Evolutionary conservation across 2,113 vertebrate genomes (phyloP).

Genomic region (Egretta garzetta): DNA sequence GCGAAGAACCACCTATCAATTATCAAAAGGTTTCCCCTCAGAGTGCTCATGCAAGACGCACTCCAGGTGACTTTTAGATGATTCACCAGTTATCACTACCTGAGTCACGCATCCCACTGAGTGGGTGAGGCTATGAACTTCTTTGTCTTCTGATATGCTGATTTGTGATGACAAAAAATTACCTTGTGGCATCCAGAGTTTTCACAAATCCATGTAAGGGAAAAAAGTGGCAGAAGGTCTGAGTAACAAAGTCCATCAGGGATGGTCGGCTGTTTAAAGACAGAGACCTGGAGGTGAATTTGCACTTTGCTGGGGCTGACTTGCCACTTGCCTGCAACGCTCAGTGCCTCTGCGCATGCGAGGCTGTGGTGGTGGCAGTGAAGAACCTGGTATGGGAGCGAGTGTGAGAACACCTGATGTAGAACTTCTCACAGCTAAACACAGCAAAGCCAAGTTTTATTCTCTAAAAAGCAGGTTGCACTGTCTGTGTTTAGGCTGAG

Average conservation of each 20-base stretch:
- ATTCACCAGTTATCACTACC: background rate
- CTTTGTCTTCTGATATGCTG: background rate
- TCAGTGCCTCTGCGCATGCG: rapidly evolving
- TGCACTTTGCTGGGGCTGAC: background rate
- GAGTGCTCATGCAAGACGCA: background rate
- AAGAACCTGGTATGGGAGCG: background rate
- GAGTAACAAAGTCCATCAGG: background rate
- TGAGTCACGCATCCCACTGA: slow-evolving; percentile 30
- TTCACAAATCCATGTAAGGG: background rate
- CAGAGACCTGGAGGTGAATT: background rate
- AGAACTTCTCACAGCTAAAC: background rate
- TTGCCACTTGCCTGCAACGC: background rate
- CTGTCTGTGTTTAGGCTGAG: background rate
- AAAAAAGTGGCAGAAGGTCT: background rate
- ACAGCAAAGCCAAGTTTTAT: background rate
- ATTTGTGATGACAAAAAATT: background rate
- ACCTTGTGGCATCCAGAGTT: background rate
- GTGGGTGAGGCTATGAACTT: background rate
- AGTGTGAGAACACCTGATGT: background rate
- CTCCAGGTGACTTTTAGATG: slow-evolving; percentile 7
- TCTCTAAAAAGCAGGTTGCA: background rate
- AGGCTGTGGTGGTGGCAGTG: background rate
- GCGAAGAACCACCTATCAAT: slow-evolving; percentile 4
- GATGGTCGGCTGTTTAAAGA: background rate
- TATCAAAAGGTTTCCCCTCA: slow-evolving; percentile 20